phyloP scores from a whole-genome alignment of 2,888 invertebrate genomes.

The Eumerus sabulonum region DNA sequence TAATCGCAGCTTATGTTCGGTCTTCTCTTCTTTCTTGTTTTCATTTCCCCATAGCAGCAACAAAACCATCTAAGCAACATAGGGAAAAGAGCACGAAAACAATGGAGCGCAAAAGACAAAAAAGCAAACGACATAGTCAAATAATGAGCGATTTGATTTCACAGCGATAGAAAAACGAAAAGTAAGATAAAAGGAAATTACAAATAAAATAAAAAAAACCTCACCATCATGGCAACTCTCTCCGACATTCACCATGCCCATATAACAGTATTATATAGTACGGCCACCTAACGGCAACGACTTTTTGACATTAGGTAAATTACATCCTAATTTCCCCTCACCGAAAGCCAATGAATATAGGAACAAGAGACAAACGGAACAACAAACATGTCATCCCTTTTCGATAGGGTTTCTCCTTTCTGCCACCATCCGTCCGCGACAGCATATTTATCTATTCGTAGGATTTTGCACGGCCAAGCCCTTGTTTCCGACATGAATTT shows the following conservation, averaged over 20 bases:
- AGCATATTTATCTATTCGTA: constrained; percentile 3
- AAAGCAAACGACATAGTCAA: constrained; percentile 6
- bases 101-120: constrained; percentile 20
- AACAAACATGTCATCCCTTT: constrained; percentile 4
- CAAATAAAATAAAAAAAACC: neutral
- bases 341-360: constrained; percentile 13
- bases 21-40: neutral
- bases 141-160: constrained; percentile 29
- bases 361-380: constrained; percentile 25
- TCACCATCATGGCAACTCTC: constrained; percentile 42
- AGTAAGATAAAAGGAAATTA: constrained; percentile 6
- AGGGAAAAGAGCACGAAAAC: constrained; percentile 27
- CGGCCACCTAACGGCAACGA: constrained; percentile 59
- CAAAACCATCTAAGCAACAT: neutral
- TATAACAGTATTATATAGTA: neutral
- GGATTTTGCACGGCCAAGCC: constrained; percentile 8
- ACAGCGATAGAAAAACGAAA: constrained; percentile 30
- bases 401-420: constrained; percentile 18
- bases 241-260: constrained; percentile 11
- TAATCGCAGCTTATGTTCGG: constrained; percentile 40
- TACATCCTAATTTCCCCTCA: constrained; percentile 53
- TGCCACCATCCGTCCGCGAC: constrained; percentile 6
- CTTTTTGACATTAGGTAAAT: constrained; percentile 68
- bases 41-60: neutral
- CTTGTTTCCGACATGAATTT: constrained; percentile 11